These are phyloP conservation scores for Cheilosia pagana DNA, from an alignment of 2,888 invertebrate species.

Conservation along the genomic window DNA sequence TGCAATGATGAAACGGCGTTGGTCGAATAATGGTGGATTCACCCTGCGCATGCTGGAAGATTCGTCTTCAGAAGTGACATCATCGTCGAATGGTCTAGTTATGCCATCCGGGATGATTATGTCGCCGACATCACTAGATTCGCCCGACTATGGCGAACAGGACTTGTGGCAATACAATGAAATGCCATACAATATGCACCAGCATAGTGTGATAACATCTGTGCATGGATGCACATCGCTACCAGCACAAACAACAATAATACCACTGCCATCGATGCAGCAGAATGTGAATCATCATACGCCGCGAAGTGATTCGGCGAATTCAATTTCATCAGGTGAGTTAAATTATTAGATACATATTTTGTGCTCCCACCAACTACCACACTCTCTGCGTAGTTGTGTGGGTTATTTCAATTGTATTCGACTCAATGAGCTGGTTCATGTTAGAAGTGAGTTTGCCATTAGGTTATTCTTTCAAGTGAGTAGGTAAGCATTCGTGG, in stretches of 20 bases:
- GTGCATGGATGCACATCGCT: conserved; percentile 84
- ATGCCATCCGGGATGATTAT: conserved; percentile 89
- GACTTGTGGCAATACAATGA: conserved; percentile 91
- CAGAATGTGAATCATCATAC: conserved; percentile 79
- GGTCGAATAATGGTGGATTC: conserved; percentile 90
- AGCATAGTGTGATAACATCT: conserved; percentile 83
- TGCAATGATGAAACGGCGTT: conserved; percentile 89
- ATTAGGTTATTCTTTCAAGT: no score
- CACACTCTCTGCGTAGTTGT: neutral
- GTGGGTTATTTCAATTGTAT: no score
- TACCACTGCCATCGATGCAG: conserved; percentile 84
- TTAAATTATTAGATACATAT: conserved; percentile 23
- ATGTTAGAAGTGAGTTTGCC: no score
- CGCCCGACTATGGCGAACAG: conserved; percentile 90
- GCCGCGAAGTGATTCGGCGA: conserved; percentile 83
- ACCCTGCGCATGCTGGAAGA: conserved; percentile 89
- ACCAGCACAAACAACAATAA: conserved; percentile 85
- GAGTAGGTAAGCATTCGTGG: no score
- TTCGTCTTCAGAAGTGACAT: conserved; percentile 90
- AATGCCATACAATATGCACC: conserved; percentile 82
- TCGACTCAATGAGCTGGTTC: no score
- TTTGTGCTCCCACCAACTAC: neutral
- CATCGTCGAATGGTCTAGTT: conserved; percentile 86
- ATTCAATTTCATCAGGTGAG: conserved; percentile 84
- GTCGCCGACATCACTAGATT: conserved; percentile 89